A percentile compares a stretch with the other conserved stretches of the same genome.
phyloP scores from a whole-genome alignment of 1,140 invertebrate species.

The Heliothis virescens region DNA sequence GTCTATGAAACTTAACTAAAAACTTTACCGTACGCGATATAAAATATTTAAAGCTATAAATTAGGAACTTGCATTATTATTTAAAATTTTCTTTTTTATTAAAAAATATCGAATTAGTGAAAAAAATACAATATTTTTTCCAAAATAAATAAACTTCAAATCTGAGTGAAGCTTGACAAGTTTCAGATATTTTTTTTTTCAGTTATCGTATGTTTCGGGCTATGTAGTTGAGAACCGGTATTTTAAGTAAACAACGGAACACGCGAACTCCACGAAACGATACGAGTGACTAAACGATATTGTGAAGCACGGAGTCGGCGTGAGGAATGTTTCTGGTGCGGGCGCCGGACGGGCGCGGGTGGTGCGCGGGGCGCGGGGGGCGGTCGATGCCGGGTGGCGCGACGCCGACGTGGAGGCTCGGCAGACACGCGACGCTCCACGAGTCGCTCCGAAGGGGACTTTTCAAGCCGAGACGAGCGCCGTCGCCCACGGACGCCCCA shows the following conservation, averaged over 20 bases:
- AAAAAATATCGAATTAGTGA: neutral
- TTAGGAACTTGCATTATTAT: conserved; percentile 50
- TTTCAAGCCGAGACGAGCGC: conserved; percentile 20
- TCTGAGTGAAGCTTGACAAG: conserved; percentile 42
- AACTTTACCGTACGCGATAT: conserved; percentile 9
- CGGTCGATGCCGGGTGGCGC: conserved; percentile 74
- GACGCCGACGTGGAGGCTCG: conserved; percentile 83
- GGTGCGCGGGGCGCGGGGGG: conserved; percentile 52
- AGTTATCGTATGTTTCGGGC: conserved; percentile 27
- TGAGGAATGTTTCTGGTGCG: conserved; percentile 64
- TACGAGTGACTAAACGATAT: conserved; percentile 67
- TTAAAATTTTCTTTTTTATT: neutral
- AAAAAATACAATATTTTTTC: conserved; percentile 18
- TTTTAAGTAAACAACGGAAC: conserved; percentile 24
- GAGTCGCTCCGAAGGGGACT: conserved; percentile 62
- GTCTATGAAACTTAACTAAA: conserved; percentile 22
- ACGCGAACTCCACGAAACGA: conserved; percentile 57
- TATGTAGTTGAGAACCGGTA: conserved; percentile 28
- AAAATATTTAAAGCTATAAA: conserved; percentile 46
- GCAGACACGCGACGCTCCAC: conserved; percentile 79
- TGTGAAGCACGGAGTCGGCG: conserved; percentile 58
- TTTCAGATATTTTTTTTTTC: conserved; percentile 37
- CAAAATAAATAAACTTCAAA: conserved; percentile 39
- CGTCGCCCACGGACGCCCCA: conserved; percentile 25
- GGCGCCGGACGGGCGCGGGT: conserved; percentile 53